These are phyloP conservation scores for Perognathus longimembris DNA, from an alignment of 2,113 vertebrate species.

Conservation along the genomic window DNA sequence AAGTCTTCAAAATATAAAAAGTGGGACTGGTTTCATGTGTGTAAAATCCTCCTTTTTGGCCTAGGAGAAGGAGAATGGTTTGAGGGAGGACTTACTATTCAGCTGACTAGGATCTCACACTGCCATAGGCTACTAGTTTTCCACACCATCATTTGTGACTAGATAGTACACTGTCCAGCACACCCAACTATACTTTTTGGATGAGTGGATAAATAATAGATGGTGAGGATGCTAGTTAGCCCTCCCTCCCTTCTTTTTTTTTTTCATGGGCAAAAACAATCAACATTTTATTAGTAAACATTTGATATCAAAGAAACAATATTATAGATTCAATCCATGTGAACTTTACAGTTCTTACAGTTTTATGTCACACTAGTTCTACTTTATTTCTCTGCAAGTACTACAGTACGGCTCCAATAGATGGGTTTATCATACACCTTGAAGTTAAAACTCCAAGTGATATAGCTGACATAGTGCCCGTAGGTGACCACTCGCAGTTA, in stretches of 20 bases:
- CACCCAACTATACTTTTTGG: constrained; percentile 18
- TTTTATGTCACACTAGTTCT: too few relatives aligned
- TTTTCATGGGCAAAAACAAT: too few relatives aligned
- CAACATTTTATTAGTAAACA: too few relatives aligned
- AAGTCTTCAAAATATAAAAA: not conserved
- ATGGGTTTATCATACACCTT: too few relatives aligned
- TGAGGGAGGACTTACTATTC: not conserved
- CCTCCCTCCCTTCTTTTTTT: constrained; percentile 18
- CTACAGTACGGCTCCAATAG: too few relatives aligned
- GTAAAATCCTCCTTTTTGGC: not conserved
- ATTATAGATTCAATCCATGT: too few relatives aligned
- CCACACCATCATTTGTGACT: not conserved
- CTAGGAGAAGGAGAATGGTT: not conserved
- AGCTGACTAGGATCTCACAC: not conserved
- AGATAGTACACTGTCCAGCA: not conserved
- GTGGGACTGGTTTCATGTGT: not conserved
- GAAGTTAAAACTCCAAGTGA: too few relatives aligned
- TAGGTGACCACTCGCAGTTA: too few relatives aligned
- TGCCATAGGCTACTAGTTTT: not conserved
- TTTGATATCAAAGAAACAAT: too few relatives aligned
- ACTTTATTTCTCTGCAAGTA: too few relatives aligned
- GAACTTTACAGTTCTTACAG: too few relatives aligned
- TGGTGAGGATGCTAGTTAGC: not conserved
- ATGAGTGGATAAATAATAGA: constrained; percentile 18
- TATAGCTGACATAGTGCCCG: too few relatives aligned